A percentile compares a stretch with the other conserved stretches of the same genome.
Conservation (phyloP, 2,797 vertebrate species). For the Cottoperca gobio region DNA sequence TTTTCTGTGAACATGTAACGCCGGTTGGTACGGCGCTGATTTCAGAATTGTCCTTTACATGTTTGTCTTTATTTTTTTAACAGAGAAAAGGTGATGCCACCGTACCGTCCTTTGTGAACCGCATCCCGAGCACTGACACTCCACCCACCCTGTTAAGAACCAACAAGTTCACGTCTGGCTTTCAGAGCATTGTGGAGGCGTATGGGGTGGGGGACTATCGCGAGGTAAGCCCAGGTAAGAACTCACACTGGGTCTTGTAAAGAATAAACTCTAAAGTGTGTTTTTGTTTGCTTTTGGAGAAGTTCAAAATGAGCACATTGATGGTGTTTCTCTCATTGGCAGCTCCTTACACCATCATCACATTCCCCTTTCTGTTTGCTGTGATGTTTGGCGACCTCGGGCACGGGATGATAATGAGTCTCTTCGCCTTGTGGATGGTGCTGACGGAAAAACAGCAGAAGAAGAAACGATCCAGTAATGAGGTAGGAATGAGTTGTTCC, state of each 20-base stretch:
- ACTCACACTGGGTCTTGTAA: not conserved
- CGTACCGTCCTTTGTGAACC: conserved; percentile 94
- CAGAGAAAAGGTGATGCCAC: conserved; percentile 94
- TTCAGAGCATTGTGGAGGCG: conserved; percentile 97
- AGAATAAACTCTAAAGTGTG: not conserved
- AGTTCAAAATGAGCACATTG: not conserved
- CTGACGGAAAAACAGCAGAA: conserved; percentile 90
- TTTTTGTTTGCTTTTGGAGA: not conserved
- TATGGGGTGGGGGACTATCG: conserved; percentile 95
- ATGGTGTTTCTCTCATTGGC: conserved; percentile 20
- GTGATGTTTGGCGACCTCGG: conserved; percentile 99
- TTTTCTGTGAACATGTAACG: not conserved
- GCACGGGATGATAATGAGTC: conserved; percentile 91
- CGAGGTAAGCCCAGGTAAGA: conserved; percentile 96
- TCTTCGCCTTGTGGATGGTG: conserved; percentile 93
- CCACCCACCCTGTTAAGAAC: conserved; percentile 94
- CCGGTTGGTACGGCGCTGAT: not conserved
- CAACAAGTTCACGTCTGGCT: conserved; percentile 97
- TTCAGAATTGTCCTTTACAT: not conserved
- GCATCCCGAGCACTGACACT: conserved; percentile 92
- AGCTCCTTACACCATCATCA: conserved; percentile 96
- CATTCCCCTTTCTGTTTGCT: conserved; percentile 96
- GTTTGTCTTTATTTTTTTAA: conserved; percentile 9
- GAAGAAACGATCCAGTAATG: conserved; percentile 86
- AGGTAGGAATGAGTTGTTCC: conserved; percentile 80